phyloP scores from a whole-genome alignment of 37 sponge, comb jelly and placozoan genomes.

The Oscarella lobularis region DNA sequence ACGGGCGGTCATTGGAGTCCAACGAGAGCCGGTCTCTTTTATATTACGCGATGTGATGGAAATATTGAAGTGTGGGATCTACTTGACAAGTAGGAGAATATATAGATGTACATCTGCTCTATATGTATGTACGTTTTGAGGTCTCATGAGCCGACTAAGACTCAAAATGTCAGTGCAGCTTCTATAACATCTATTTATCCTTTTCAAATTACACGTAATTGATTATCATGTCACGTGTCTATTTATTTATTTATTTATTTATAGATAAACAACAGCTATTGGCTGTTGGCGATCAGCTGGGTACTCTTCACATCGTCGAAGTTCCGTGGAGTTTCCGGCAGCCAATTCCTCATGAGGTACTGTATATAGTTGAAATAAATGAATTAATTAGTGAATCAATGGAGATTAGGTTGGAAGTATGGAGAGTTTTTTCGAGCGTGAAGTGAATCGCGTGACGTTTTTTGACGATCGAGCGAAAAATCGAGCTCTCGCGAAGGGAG shows the following conservation, averaged over 20 bases:
- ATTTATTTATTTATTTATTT: not conserved
- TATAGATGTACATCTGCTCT: not conserved
- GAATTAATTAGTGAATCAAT: not conserved
- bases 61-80: conserved; percentile 97
- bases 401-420: conserved; percentile 34
- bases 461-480: not conserved
- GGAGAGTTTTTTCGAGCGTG: conserved; percentile 75
- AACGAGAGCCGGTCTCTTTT: conserved; percentile 87
- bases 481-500: conserved; percentile 2
- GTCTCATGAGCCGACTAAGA: conserved; percentile 79
- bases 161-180: conserved; percentile 80
- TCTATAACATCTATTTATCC: conserved; percentile 62
- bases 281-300: conserved; percentile 83
- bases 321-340: conserved; percentile 25
- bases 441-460: conserved; percentile 31
- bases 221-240: not conserved
- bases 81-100: conserved; percentile 59
- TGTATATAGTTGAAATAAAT: not conserved
- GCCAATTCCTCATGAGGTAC: not conserved
- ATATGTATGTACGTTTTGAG: conserved; percentile 24
- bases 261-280: conserved; percentile 70
- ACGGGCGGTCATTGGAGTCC: conserved; percentile 74
- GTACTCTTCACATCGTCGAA: conserved; percentile 87
- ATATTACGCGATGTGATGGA: conserved; percentile 73
- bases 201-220: conserved; percentile 44